Evolutionary conservation across 2,888 invertebrate species (phyloP), one percentile per base, ranked within the genome.

Genomic region (Pocota personata): DNA sequence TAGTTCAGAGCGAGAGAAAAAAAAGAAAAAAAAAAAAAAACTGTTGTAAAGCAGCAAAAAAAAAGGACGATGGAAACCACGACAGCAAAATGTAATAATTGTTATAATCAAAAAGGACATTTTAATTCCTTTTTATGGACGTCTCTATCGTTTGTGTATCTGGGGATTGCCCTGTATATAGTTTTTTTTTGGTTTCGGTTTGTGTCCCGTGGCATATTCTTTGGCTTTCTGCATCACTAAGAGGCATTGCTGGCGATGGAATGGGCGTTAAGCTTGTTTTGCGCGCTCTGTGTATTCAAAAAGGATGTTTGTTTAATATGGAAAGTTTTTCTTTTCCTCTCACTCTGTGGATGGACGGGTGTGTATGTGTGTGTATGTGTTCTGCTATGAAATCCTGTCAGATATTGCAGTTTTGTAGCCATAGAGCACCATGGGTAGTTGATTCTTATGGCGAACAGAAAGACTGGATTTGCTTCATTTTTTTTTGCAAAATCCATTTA

Each of bases 21-120:
- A 16, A 30, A 27, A 66, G 14, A 37, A 37, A 62, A 32, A 0
- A 24, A 12, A 75, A 55, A 32, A 27, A 72, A 37, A 48, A 72
- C 7, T 12, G 12, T n/a, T n/a, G n/a, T n/a, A n/a, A n/a, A n/a
- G n/a, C n/a, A n/a, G n/a, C n/a, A n/a, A 10, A 35, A 32, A 50
- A 35, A 24, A 43, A n/a, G 40, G 40, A 73, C 72, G 24, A 69
- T 21, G 16, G 60, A 43, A 37, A 24, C 66, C 43, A 62, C 62
- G 40, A 73, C 52, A 75, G 35, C 55, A 80, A 64, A 80, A 62
- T 62, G 71, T 75, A 71, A 80, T 80, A 84, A 84, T 84, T 80
- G 79, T 71, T 62, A 66, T 84, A 80, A 84, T 80, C 75, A 79
- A 79, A 69, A 69, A 79, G 83, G 83, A 84, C 79, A 75, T 80